A percentile compares a stretch with the other conserved stretches of the same genome.
Evolutionary conservation across 2,888 invertebrate species (phyloP).

Genomic region (Nomada hirtipes): DNA sequence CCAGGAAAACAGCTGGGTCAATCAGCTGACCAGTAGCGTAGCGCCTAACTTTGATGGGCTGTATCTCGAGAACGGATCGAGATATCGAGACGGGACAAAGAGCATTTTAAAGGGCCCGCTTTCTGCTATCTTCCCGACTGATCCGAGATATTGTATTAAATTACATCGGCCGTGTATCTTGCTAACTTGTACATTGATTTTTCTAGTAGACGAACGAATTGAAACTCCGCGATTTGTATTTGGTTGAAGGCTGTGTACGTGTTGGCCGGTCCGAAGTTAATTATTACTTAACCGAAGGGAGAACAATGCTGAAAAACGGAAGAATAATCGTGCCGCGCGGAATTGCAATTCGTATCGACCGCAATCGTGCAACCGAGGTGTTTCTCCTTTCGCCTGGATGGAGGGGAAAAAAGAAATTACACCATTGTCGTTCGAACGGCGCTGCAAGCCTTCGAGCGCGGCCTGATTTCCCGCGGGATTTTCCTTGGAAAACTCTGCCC

Average conservation of each 20-base stretch:
- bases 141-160: neutral
- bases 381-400: neutral
- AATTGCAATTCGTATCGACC: neutral
- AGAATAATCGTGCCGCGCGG: neutral
- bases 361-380: neutral
- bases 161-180: no score
- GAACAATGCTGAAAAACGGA: no score
- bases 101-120: neutral
- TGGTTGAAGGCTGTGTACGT: no score
- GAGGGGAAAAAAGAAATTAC: slow-evolving; percentile 11
- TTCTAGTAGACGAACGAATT: no score
- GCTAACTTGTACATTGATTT: no score
- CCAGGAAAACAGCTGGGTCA: slow-evolving; percentile 7
- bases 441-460: slow-evolving; percentile 52
- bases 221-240: no score
- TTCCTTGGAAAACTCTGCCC: slow-evolving; percentile 42
- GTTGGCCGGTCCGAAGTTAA: no score
- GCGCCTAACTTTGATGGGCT: no score
- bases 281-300: no score
- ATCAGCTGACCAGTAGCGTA: neutral
- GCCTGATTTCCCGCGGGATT: slow-evolving; percentile 82
- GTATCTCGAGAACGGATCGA: slow-evolving; percentile 7
- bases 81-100: neutral
- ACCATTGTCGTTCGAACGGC: slow-evolving; percentile 21
- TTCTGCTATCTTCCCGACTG: neutral